Evolutionary conservation across 2,888 invertebrate species (phyloP).

Genomic region (Oeneis ivallda): DNA sequence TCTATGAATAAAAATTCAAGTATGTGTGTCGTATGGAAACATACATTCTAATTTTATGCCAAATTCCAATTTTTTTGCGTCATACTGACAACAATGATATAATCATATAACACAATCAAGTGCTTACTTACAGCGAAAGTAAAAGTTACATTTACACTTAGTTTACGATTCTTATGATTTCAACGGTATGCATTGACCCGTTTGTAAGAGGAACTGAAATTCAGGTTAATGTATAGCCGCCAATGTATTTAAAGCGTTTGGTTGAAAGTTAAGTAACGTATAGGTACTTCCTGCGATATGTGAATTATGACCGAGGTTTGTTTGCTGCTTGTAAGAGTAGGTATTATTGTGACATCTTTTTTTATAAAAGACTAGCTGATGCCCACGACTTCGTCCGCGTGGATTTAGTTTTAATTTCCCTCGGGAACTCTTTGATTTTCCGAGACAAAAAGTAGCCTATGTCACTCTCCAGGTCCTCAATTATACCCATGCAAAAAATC

Average conservation of each 20-base stretch:
- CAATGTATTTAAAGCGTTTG: neutral
- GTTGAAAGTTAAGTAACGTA: neutral
- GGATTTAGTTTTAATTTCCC: too few species aligned
- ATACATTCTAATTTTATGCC: neutral
- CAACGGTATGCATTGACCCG: conserved; percentile 5
- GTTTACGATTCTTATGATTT: neutral
- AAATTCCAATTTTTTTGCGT: conserved; percentile 2
- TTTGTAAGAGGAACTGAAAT: neutral
- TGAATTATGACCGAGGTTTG: conserved; percentile 15
- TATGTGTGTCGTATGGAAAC: conserved; percentile 12
- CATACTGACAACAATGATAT: neutral
- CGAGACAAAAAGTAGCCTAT: too few species aligned
- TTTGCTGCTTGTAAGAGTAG: neutral
- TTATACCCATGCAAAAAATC: too few species aligned
- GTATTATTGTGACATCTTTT: neutral
- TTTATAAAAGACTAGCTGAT: conserved; percentile 3
- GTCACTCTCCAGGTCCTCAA: too few species aligned
- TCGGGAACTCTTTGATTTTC: too few species aligned
- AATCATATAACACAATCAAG: conserved; percentile 8
- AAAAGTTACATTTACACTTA: neutral
- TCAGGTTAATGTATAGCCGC: neutral
- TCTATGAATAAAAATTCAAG: neutral
- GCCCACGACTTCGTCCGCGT: too few species aligned
- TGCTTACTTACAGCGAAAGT: conserved; percentile 9
- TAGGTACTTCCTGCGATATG: neutral